Percentiles rank a stretch among this genome's conserved stretches.
Evolutionary conservation across 2,113 vertebrate species (phyloP).

Genomic region (Passer montanus): DNA sequence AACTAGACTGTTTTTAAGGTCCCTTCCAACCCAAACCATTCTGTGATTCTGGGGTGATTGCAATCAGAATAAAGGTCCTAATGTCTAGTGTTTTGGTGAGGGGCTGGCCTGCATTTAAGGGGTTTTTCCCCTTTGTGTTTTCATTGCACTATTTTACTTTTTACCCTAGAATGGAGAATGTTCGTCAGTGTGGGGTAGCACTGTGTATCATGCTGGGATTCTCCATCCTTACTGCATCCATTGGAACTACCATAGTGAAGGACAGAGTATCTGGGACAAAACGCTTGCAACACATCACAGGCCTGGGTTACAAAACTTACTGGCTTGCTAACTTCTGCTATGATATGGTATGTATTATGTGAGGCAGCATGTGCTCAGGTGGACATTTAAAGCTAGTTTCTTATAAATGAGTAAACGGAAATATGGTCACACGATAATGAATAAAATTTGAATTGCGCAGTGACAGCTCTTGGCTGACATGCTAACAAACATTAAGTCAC

Average conservation of each 20-base stretch:
- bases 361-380: not conserved
- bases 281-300: constrained; percentile 72
- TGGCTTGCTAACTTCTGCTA: constrained; percentile 75
- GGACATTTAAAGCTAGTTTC: not conserved
- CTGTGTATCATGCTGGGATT: constrained; percentile 77
- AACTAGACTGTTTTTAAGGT: fast-evolving
- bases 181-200: constrained; percentile 76
- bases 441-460: not conserved
- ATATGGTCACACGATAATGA: not conserved
- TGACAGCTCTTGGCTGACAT: not conserved
- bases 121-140: fast-evolving
- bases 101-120: not conserved
- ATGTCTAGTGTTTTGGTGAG: not conserved
- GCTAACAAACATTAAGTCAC: not conserved
- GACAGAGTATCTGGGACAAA: constrained; percentile 71
- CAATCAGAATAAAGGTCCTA: not conserved
- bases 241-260: constrained; percentile 62
- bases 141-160: not conserved
- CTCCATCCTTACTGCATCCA: constrained; percentile 68
- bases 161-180: constrained; percentile 72
- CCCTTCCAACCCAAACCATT: not conserved
- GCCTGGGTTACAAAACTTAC: constrained; percentile 70
- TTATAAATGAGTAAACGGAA: not conserved
- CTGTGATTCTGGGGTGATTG: not conserved
- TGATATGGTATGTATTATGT: constrained; percentile 71